phyloP scores from a whole-genome alignment of 2,888 invertebrate species.

The Syrphus vitripennis region DNA sequence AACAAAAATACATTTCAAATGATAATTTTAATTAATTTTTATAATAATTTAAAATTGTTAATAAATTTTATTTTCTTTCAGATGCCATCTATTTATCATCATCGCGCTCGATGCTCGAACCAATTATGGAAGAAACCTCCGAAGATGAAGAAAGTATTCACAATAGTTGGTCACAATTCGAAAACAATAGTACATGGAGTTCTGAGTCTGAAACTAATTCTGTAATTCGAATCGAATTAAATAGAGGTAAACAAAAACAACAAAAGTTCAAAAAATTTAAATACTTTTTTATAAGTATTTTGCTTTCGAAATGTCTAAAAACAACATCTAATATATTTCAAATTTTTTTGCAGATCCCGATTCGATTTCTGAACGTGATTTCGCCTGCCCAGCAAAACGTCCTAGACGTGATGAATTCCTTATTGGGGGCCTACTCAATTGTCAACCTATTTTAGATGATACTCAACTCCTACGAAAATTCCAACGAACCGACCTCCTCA shows the following conservation, averaged over 20 bases:
- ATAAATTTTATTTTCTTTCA: constrained; percentile 58
- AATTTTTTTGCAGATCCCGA: constrained; percentile 77
- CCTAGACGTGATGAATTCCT: constrained; percentile 84
- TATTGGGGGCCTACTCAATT: constrained; percentile 53
- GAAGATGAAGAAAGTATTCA: constrained; percentile 84
- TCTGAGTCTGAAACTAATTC: constrained; percentile 91
- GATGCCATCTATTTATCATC: constrained; percentile 79
- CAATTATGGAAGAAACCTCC: constrained; percentile 93
- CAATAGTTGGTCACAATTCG: constrained; percentile 78
- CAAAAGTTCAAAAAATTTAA: too few species aligned
- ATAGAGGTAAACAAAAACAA: too few species aligned
- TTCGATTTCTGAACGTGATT: constrained; percentile 86
- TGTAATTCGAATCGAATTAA: constrained; percentile 87
- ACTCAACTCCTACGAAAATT: constrained; percentile 69
- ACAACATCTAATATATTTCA: background rate
- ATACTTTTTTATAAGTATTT: background rate
- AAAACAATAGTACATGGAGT: constrained; percentile 79
- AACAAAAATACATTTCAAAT: too few species aligned
- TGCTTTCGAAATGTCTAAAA: background rate
- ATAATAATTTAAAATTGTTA: too few species aligned
- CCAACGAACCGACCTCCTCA: constrained; percentile 72
- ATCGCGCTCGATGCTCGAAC: constrained; percentile 85
- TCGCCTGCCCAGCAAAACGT: constrained; percentile 89
- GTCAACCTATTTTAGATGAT: constrained; percentile 55
- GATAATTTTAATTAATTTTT: background rate